Conservation (phyloP, 2,797 vertebrate genomes). For the Peromyscus attwateri region DNA sequence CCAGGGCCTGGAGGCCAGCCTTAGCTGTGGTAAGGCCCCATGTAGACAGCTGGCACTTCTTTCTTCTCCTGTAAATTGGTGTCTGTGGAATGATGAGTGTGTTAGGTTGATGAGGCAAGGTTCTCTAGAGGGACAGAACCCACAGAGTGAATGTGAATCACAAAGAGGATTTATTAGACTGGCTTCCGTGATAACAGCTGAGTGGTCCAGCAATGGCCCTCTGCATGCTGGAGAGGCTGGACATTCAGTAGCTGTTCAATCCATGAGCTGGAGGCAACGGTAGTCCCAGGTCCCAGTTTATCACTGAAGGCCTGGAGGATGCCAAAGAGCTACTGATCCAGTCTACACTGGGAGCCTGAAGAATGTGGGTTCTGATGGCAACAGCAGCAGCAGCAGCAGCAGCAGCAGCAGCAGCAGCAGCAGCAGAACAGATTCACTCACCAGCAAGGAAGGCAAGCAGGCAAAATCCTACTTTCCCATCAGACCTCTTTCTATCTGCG, state of each 20-base stretch:
- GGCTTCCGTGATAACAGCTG: not conserved
- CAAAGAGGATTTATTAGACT: not conserved
- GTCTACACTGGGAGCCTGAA: not conserved
- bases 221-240: not conserved
- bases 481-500: not conserved
- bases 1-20: slow-evolving; percentile 91
- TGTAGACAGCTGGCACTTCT: not conserved
- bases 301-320: not conserved
- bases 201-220: not conserved
- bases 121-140: not conserved
- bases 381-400: too few relatives aligned
- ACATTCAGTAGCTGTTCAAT: not conserved
- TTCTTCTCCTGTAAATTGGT: not conserved
- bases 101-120: too few relatives aligned
- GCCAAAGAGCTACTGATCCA: not conserved
- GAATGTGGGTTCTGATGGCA: not conserved
- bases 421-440: not conserved
- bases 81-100: not conserved
- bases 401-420: too few relatives aligned
- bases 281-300: not conserved
- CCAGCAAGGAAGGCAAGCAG: not conserved
- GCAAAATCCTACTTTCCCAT: not conserved
- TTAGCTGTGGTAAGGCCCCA: slow-evolving; percentile 87
- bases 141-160: not conserved
- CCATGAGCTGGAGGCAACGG: not conserved